These are phyloP conservation scores for Ectemnius cavifrons DNA, from an alignment of 2,888 invertebrate species.

Conservation along the genomic window DNA sequence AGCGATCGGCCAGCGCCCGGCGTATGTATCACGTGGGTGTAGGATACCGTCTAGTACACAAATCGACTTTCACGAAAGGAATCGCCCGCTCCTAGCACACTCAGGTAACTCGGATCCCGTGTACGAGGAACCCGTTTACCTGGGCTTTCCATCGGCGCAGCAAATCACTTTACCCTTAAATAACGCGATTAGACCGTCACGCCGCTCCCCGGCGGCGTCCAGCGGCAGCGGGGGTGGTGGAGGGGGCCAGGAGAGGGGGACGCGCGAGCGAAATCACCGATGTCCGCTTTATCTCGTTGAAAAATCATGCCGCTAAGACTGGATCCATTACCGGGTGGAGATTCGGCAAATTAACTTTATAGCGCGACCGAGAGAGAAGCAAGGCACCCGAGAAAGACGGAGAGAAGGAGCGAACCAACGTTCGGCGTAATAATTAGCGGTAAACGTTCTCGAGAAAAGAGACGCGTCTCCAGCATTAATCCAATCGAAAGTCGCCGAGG, in stretches of 20 bases:
- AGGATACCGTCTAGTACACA: slow-evolving; percentile 20
- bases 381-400: slow-evolving; percentile 4
- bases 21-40: slow-evolving; percentile 26
- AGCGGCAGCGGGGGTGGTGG: slow-evolving; percentile 19
- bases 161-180: slow-evolving; percentile 55
- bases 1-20: slow-evolving; percentile 5
- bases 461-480: slow-evolving; percentile 16
- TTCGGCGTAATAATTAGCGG: slow-evolving; percentile 35
- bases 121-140: slow-evolving; percentile 58
- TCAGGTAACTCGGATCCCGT: slow-evolving; percentile 35
- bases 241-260: not conserved
- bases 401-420: not conserved
- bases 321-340: slow-evolving; percentile 38
- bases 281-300: slow-evolving; percentile 5
- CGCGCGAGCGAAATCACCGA: no score
- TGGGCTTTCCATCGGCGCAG: slow-evolving; percentile 39
- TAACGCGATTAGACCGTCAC: slow-evolving; percentile 61
- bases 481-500: slow-evolving; percentile 9
- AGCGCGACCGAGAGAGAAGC: slow-evolving; percentile 17
- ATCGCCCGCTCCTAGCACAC: slow-evolving; percentile 41
- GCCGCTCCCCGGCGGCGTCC: slow-evolving; percentile 8
- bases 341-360: slow-evolving; percentile 44
- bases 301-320: slow-evolving; percentile 28
- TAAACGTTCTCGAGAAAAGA: slow-evolving; percentile 23
- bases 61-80: slow-evolving; percentile 60